Percentiles rank a stretch among this genome's conserved stretches.
phyloP scores from a whole-genome alignment of 2,797 vertebrate genomes.

The Rousettus madagascariensis region DNA sequence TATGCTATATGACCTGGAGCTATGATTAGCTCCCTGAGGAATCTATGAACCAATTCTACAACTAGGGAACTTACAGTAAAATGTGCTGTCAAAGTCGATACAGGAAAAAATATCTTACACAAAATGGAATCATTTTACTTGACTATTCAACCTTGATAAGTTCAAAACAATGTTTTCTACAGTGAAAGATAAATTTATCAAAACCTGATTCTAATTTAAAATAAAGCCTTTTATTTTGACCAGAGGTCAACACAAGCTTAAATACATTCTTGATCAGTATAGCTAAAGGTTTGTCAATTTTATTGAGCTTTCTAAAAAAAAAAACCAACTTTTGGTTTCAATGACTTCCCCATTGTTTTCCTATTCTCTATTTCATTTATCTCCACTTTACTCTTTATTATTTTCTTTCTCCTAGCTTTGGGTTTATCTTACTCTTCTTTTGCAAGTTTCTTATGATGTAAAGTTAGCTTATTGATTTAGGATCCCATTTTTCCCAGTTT shows the following conservation, averaged over 20 bases:
- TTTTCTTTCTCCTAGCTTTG: not conserved
- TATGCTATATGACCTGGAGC: not conserved
- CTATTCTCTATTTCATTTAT: not conserved
- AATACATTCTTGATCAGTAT: constrained; percentile 11
- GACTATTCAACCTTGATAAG: constrained; percentile 75
- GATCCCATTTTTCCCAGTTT: not conserved
- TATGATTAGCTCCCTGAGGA: not conserved
- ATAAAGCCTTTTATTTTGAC: constrained; percentile 39
- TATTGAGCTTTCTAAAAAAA: not conserved
- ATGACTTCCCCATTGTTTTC: not conserved
- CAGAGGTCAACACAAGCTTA: constrained; percentile 61
- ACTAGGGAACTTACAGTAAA: not conserved
- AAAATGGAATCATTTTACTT: constrained; percentile 61
- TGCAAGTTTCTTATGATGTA: not conserved
- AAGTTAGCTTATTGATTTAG: not conserved
- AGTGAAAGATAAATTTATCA: constrained; percentile 56
- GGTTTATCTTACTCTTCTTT: not conserved
- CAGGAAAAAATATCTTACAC: not conserved
- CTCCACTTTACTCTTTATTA: not conserved
- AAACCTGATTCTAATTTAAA: constrained; percentile 37
- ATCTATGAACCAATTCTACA: not conserved
- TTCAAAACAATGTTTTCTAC: constrained; percentile 76
- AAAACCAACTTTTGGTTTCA: not conserved
- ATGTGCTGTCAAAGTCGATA: not conserved
- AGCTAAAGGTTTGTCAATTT: not conserved